Percentiles rank a stretch among this genome's conserved stretches.
phyloP scores from a whole-genome alignment of 1,140 invertebrate genomes.

The Lordiphosa clarofinis region DNA sequence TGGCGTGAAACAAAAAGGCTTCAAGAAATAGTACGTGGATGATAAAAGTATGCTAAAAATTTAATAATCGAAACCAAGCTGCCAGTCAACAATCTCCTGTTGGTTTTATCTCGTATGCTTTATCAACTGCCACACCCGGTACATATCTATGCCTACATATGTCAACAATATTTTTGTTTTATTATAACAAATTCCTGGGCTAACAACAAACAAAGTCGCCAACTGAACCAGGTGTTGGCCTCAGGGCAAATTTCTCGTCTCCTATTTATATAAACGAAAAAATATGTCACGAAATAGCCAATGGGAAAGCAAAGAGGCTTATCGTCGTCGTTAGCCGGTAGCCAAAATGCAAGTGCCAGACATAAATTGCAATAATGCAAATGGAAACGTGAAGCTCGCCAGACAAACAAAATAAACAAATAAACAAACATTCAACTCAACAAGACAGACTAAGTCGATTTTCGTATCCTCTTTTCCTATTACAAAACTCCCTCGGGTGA shows the following conservation, averaged over 20 bases:
- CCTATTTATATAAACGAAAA: conserved; percentile 8
- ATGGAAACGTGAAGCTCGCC: conserved; percentile 31
- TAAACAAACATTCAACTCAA: conserved; percentile 24
- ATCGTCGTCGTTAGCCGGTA: conserved; percentile 36
- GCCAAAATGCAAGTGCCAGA: conserved; percentile 53
- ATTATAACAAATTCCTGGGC: conserved; percentile 63
- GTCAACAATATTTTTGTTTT: conserved; percentile 40
- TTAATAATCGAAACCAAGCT: conserved; percentile 2
- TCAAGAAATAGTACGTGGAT: too few relatives aligned
- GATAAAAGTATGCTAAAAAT: too few relatives aligned
- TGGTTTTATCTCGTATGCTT: conserved; percentile 42
- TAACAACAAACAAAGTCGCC: conserved; percentile 46
- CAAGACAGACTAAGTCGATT: not conserved
- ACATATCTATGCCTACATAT: conserved; percentile 13
- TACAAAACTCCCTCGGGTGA: too few relatives aligned
- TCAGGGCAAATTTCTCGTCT: conserved; percentile 34
- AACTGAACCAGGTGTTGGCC: conserved; percentile 44
- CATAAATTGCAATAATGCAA: conserved; percentile 62
- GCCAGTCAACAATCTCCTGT: conserved; percentile 59
- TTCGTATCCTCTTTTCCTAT: not conserved
- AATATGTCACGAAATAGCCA: conserved; percentile 29
- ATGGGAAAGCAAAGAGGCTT: conserved; percentile 23
- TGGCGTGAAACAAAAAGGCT: conserved; percentile 2
- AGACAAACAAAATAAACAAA: conserved; percentile 28
- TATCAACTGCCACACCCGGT: conserved; percentile 57